Evolutionary conservation across 2,797 vertebrate species (phyloP).

Genomic region (Eptatretus atami): DNA sequence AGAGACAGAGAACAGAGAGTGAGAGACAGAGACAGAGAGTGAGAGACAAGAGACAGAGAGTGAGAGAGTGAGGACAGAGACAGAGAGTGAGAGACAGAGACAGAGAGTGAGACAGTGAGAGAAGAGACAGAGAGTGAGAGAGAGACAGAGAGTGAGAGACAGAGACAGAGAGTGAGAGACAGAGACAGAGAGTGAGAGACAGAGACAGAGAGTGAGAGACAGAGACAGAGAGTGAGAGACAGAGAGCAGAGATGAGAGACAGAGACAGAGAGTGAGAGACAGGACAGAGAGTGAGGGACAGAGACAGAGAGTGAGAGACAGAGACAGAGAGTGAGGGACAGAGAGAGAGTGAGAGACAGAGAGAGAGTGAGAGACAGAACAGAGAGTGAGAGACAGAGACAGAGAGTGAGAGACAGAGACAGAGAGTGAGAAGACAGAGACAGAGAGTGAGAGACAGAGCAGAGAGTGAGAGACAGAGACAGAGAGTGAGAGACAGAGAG

Average conservation of each 20-base stretch:
- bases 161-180: background rate
- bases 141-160: background rate
- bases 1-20: too few species aligned
- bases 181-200: background rate
- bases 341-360: background rate
- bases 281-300: background rate
- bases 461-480: background rate
- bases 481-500: background rate
- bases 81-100: too few species aligned
- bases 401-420: background rate
- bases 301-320: background rate
- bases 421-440: background rate
- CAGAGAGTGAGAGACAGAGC: background rate
- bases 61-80: background rate
- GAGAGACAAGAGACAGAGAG: constrained; percentile 15
- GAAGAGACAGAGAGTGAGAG: background rate
- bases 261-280: background rate
- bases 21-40: too few species aligned
- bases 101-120: background rate
- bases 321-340: background rate
- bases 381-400: background rate
- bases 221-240: background rate
- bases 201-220: too few species aligned
- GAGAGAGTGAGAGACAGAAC: background rate
- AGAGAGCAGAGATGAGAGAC: background rate